phyloP scores from a whole-genome alignment of 2,113 vertebrate genomes.

The Calidris pugnax region DNA sequence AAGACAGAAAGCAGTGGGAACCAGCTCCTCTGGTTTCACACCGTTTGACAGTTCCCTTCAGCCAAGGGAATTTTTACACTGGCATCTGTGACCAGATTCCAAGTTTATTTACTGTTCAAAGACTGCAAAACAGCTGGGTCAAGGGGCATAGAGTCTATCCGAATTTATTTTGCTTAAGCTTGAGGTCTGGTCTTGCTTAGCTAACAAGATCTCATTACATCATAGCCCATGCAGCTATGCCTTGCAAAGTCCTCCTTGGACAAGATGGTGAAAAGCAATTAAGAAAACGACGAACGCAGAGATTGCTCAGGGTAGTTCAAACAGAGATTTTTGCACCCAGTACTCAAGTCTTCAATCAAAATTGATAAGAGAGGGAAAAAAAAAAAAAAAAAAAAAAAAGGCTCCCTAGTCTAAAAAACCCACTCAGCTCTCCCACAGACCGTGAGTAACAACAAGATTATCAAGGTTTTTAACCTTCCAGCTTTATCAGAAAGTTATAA shows the following conservation, averaged over 20 bases:
- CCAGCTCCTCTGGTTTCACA: constrained; percentile 22
- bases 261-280: constrained; percentile 28
- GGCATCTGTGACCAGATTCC: constrained; percentile 47
- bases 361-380: neutral
- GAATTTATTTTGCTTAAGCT: constrained; percentile 53
- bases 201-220: constrained; percentile 57
- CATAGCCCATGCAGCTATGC: constrained; percentile 15
- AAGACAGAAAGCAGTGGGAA: constrained; percentile 35
- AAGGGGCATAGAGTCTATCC: constrained; percentile 44
- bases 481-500: too few relatives aligned
- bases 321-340: neutral
- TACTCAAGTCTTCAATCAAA: constrained; percentile 6
- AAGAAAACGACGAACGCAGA: neutral
- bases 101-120: constrained; percentile 45
- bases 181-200: constrained; percentile 52
- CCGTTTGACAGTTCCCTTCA: neutral
- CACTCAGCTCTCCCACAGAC: too few relatives aligned
- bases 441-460: too few relatives aligned
- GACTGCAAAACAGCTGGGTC: constrained; percentile 45
- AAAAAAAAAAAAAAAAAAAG: neutral
- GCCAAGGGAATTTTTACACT: constrained; percentile 11
- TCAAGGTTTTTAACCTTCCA: too few relatives aligned
- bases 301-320: constrained; percentile 16
- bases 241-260: constrained; percentile 40
- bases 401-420: too few relatives aligned